Evolutionary conservation across 2,888 invertebrate genomes (phyloP).

Genomic region (Dasypogon diadema): DNA sequence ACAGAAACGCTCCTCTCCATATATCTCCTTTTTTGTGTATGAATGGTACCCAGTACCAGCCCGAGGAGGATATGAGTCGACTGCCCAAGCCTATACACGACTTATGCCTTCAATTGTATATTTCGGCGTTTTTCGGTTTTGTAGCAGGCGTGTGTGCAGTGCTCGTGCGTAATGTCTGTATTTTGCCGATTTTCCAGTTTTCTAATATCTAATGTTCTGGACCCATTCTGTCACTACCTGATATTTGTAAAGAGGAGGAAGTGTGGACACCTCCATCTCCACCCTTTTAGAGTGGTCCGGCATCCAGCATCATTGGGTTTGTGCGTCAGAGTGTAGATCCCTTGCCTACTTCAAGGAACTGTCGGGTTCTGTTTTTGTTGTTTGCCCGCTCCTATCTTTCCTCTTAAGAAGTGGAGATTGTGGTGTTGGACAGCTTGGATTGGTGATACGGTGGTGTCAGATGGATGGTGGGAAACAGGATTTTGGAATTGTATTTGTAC

Average conservation of each 20-base stretch:
- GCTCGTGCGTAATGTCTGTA: conserved; percentile 50
- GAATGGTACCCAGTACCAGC: conserved; percentile 28
- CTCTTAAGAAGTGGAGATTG: conserved; percentile 45
- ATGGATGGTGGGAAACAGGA: conserved; percentile 34
- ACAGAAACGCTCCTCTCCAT: conserved; percentile 24
- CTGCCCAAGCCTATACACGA: conserved; percentile 30
- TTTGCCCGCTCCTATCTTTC: conserved; percentile 44
- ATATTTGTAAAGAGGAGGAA: conserved; percentile 45
- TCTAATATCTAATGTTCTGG: conserved; percentile 53
- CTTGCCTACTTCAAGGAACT: conserved; percentile 27
- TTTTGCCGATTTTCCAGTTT: conserved; percentile 52
- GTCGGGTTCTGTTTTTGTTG: conserved; percentile 45
- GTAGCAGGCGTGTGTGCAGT: conserved; percentile 35
- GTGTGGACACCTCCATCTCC: conserved; percentile 40
- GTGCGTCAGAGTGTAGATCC: conserved; percentile 47
- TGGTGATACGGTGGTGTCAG: conserved; percentile 48
- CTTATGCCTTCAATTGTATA: conserved; percentile 44
- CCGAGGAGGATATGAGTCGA: background rate
- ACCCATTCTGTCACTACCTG: conserved; percentile 52
- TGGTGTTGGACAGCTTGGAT: conserved; percentile 49
- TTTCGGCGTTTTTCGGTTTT: conserved; percentile 46
- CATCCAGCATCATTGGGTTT: conserved; percentile 21
- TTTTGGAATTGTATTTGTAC: conserved; percentile 42
- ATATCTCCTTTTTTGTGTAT: conserved; percentile 47
- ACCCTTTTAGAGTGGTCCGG: conserved; percentile 28